Conservation (phyloP, 2,888 invertebrate species). For the Drosophila mimica region DNA sequence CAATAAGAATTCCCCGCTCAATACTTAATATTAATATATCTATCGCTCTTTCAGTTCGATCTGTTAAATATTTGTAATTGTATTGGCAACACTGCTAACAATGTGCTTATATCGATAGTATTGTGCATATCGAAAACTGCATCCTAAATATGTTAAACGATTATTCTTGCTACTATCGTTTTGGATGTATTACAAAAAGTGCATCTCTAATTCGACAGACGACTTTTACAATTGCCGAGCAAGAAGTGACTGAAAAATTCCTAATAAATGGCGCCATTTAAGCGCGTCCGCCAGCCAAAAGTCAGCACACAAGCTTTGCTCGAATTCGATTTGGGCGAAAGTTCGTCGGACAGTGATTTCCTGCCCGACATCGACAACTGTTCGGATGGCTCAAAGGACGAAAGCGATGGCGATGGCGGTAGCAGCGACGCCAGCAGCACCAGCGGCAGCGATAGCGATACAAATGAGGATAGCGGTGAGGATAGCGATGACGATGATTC, state of each 20-base stretch:
- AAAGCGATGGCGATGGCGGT: conserved; percentile 88
- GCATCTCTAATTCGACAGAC: conserved; percentile 28
- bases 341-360: conserved; percentile 97
- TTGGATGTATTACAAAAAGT: conserved; percentile 19
- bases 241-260: conserved; percentile 31
- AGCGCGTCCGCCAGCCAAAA: conserved; percentile 87
- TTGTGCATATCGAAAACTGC: neutral
- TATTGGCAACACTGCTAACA: neutral
- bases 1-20: neutral
- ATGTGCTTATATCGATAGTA: neutral
- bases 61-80: neutral
- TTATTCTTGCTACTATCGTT: neutral
- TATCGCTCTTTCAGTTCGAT: neutral
- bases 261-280: conserved; percentile 75
- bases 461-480: conserved; percentile 64
- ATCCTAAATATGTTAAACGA: neutral
- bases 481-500: conserved; percentile 79
- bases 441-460: conserved; percentile 71
- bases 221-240: conserved; percentile 21
- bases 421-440: conserved; percentile 77
- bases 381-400: conserved; percentile 84
- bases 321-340: conserved; percentile 94
- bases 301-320: conserved; percentile 89
- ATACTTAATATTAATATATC: too few species aligned
- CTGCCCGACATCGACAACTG: conserved; percentile 92